Conservation (phyloP, 1,140 invertebrate species). For the Diabrotica virgifera region DNA sequence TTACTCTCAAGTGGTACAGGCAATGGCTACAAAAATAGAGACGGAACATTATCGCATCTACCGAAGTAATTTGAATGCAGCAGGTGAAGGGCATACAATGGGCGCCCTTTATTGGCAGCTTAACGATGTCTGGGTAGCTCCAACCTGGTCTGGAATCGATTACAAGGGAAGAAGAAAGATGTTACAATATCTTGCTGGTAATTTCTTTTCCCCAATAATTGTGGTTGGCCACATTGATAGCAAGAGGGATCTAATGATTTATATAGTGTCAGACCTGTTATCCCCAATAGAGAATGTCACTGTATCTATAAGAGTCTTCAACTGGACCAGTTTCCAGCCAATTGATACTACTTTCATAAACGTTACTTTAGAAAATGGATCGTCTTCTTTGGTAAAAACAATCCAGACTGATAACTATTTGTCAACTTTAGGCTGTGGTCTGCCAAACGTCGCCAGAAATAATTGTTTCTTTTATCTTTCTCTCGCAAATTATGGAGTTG, state of each 20-base stretch:
- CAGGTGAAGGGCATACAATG: constrained; percentile 80
- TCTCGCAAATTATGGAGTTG: constrained; percentile 21
- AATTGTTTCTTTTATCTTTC: constrained; percentile 31
- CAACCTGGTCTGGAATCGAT: constrained; percentile 93
- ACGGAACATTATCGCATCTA: constrained; percentile 80
- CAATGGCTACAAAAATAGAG: constrained; percentile 80
- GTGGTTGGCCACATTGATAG: constrained; percentile 33
- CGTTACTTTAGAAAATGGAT: constrained; percentile 8
- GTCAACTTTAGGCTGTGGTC: constrained; percentile 19
- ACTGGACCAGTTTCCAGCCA: constrained; percentile 24
- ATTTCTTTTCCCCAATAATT: constrained; percentile 74
- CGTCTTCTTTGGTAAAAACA: constrained; percentile 23
- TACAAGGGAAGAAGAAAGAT: constrained; percentile 84
- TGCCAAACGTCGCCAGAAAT: constrained; percentile 7
- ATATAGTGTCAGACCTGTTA: constrained; percentile 38
- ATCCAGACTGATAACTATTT: constrained; percentile 26
- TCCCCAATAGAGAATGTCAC: constrained; percentile 22
- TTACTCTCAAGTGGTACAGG: constrained; percentile 70
- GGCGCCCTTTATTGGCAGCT: constrained; percentile 98
- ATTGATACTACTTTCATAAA: constrained; percentile 5
- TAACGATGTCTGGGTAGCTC: constrained; percentile 97
- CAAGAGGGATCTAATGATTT: constrained; percentile 33
- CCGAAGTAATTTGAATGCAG: constrained; percentile 52
- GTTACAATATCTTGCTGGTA: constrained; percentile 83
- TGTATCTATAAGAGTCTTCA: constrained; percentile 29